A percentile compares a stretch with the other conserved stretches of the same genome.
phyloP scores from a whole-genome alignment of 2,888 invertebrate species.

The Drosophila dives region DNA sequence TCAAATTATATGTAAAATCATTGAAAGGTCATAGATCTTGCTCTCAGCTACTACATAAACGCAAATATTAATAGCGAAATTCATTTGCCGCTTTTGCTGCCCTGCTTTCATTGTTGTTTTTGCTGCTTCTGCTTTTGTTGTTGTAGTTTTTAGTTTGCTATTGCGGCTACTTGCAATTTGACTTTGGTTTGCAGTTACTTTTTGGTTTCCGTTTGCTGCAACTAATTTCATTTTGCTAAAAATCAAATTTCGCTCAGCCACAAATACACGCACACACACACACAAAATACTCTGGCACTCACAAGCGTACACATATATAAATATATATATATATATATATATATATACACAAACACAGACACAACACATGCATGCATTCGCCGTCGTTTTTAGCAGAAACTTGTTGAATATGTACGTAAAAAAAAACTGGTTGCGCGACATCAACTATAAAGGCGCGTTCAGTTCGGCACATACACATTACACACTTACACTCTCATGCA shows the following conservation, averaged over 20 bases:
- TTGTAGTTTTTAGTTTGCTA: constrained; percentile 23
- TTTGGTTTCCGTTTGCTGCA: constrained; percentile 61
- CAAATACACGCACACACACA: constrained; percentile 28
- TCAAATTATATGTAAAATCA: background rate
- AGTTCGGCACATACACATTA: constrained; percentile 48
- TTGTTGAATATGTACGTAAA: constrained; percentile 64
- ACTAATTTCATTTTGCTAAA: constrained; percentile 63
- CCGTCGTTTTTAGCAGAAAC: constrained; percentile 64
- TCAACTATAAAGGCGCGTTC: constrained; percentile 55
- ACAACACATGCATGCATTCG: constrained; percentile 38
- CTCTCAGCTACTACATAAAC: constrained; percentile 32
- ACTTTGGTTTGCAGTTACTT: constrained; percentile 60
- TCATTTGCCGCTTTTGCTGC: constrained; percentile 35
- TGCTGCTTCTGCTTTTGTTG: constrained; percentile 18
- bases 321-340: background rate
- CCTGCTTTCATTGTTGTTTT: constrained; percentile 43
- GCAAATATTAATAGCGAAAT: constrained; percentile 37
- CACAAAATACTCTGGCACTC: constrained; percentile 27
- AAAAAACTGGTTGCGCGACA: constrained; percentile 65
- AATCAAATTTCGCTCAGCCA: constrained; percentile 61
- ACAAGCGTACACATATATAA: constrained; percentile 1
- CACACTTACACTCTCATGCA: constrained; percentile 16
- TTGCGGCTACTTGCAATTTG: constrained; percentile 54
- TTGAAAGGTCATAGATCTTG: constrained; percentile 7
- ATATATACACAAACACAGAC: constrained; percentile 14